Base-by-base conservation (phyloP, 2,888 invertebrate genomes). In the Ptycholaimellus sp. region DNA sequence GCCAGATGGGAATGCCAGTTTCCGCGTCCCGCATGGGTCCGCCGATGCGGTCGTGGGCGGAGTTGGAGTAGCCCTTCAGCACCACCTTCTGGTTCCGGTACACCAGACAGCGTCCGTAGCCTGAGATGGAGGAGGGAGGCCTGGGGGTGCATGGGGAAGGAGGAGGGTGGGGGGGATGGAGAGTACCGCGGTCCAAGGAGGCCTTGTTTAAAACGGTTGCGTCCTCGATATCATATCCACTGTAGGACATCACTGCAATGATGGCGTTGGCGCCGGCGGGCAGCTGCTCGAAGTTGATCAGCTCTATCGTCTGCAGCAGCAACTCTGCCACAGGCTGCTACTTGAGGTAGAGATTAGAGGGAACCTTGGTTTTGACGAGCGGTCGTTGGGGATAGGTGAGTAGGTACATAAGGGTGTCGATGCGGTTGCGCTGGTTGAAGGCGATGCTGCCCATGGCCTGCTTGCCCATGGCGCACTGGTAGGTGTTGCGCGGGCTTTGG, bases 261-360 rank as follows among this genome's bases (percentile, higher is more conserved):
- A 76, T 85, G 1, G 90, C 90, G 62, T 96, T 96, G 59, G 93
- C 90, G 3, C 96, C 96, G n/a, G 96, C 96, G 0, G 96, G 93
- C 30, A 96, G 62, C 61, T 83, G 78, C 57, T 87, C 82, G 52
- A 82, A 87, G 60, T 80, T 76, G 1, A 76, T 79, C 39, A 90
- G 54, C 59, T 85, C 82, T 35, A 57, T 55, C 1, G 55, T 56
- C 48, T 53, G 35, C 33, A 47, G n/a, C n/a, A n/a, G n/a, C n/a
- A n/a, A n/a, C n/a, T n/a, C n/a, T n/a, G n/a, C n/a, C n/a, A n/a
- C n/a, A n/a, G n/a, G n/a, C n/a, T n/a, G n/a, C n/a, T n/a, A n/a
- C n/a, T n/a, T n/a, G n/a, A n/a, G n/a, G n/a, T n/a, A n/a, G n/a
- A n/a, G n/a, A n/a, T n/a, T n/a, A n/a, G n/a, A n/a, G n/a, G n/a